Percentiles rank a stretch among this genome's conserved stretches.
These are phyloP conservation scores for Heterocephalus glaber DNA, from an alignment of 2,113 vertebrate species.

Conservation along the genomic window DNA sequence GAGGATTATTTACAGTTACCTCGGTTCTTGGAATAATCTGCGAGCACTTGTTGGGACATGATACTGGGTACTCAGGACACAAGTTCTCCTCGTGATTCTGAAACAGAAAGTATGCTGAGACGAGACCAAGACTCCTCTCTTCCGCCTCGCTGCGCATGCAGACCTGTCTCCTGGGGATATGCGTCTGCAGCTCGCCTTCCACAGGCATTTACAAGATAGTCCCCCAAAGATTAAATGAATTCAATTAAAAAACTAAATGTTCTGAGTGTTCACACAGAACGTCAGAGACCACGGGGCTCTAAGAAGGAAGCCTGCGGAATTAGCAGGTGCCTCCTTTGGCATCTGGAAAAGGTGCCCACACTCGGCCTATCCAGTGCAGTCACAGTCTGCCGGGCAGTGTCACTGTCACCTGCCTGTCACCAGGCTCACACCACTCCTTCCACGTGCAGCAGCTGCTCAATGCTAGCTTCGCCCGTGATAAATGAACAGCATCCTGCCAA, in stretches of 20 bases:
- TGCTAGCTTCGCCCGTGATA: background rate
- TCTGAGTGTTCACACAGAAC: background rate
- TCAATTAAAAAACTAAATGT: background rate
- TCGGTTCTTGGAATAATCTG: slow-evolving; percentile 87
- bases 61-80: slow-evolving; percentile 88
- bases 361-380: background rate
- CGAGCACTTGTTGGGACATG: slow-evolving; percentile 89
- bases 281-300: background rate
- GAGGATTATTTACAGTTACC: slow-evolving; percentile 78
- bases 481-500: background rate
- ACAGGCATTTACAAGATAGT: background rate
- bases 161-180: background rate
- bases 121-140: background rate
- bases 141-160: background rate
- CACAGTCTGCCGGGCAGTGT: background rate
- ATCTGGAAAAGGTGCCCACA: background rate
- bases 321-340: background rate
- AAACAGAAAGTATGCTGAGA: slow-evolving; percentile 62
- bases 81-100: slow-evolving; percentile 87
- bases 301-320: background rate
- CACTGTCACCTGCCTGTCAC: rapidly evolving
- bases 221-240: background rate
- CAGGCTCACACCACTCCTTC: background rate
- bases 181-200: background rate
- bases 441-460: background rate